Evolutionary conservation across 2,888 invertebrate species (phyloP), one percentile per base, ranked within the genome.

Genomic region (Pseudococcus viburni): DNA sequence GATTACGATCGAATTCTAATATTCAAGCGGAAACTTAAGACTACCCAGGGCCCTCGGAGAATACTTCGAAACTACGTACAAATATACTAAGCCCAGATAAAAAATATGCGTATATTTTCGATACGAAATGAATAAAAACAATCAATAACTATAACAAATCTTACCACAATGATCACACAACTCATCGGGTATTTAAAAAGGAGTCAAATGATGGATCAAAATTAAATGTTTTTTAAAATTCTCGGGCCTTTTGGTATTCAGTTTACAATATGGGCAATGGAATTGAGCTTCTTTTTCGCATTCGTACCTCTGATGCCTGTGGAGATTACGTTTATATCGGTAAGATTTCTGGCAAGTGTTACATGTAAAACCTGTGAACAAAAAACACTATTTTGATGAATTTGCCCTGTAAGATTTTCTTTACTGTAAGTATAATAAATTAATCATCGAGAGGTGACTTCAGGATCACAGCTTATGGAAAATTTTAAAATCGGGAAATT

Each of bases 231-330:
- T 88, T 17, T 86, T 88, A 46, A 83, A 88, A 17, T 89, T 88
- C 42, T 85, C 85, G n/a, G 89, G 88, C 80, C 85, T 88, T 39
- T 85, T 88, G 83, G 88, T 89, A 51, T 88, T 46, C 42, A 88
- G 87, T n/a, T 84, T 85, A 89, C 92, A 92, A 86, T 91, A 91
- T 0, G 91, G 91, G 86, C 91, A 91, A 17, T 89, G 89, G 89
- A 91, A 91, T 88, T 90, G 90, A 7, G 91, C 91, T 85, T 90
- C 90, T 86, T 90, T 90, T 12, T 91, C 91, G 89, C 91, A 91
- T 88, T 91, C 91, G 86, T 90, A 90, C 68, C 90, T 89, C 88
- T 89, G 88, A 89, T 91, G 91, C 19, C 90, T 88, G 42, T 89
- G 89, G 33, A 91, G 88, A 26, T 90, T 90, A 19, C 84, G 88